Percentiles rank a stretch among this genome's conserved stretches.
phyloP scores from a whole-genome alignment of 2,888 invertebrate genomes.

The Crematogaster levior region DNA sequence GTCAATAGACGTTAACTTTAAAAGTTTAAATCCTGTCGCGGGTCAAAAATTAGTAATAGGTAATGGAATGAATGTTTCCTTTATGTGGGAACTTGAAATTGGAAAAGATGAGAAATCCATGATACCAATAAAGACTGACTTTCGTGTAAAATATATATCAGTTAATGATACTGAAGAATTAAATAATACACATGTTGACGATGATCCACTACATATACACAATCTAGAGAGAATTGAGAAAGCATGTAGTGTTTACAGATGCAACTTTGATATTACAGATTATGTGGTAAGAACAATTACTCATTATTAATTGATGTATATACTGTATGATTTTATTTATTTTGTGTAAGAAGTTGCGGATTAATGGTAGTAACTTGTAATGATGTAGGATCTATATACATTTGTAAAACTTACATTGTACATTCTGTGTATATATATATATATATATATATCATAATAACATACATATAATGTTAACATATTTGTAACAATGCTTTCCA shows the following conservation, averaged over 20 bases:
- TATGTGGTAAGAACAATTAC: conserved; percentile 88
- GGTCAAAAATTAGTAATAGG: conserved; percentile 89
- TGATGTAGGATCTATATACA: conserved; percentile 16
- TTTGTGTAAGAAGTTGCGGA: background rate
- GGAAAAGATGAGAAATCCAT: conserved; percentile 83
- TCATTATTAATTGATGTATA: conserved; percentile 14
- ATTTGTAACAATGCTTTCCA: conserved; percentile 82
- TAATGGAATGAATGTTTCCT: conserved; percentile 92
- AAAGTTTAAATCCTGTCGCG: conserved; percentile 89
- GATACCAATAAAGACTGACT: conserved; percentile 88
- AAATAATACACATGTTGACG: conserved; percentile 76
- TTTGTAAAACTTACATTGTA: conserved; percentile 21
- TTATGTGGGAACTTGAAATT: conserved; percentile 91
- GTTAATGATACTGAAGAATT: conserved; percentile 81
- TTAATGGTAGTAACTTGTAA: conserved; percentile 27
- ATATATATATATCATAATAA: too few species aligned
- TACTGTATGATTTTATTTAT: conserved; percentile 34
- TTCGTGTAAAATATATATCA: conserved; percentile 88
- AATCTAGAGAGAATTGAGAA: conserved; percentile 86
- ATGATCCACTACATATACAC: conserved; percentile 83
- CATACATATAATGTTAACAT: conserved; percentile 32
- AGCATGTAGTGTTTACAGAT: conserved; percentile 85
- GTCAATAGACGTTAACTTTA: conserved; percentile 88
- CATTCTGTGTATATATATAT: conserved; percentile 12
- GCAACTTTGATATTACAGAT: conserved; percentile 93